Evolutionary conservation across 1,140 invertebrate species (phyloP).

Genomic region (Tigriopus japonicus): DNA sequence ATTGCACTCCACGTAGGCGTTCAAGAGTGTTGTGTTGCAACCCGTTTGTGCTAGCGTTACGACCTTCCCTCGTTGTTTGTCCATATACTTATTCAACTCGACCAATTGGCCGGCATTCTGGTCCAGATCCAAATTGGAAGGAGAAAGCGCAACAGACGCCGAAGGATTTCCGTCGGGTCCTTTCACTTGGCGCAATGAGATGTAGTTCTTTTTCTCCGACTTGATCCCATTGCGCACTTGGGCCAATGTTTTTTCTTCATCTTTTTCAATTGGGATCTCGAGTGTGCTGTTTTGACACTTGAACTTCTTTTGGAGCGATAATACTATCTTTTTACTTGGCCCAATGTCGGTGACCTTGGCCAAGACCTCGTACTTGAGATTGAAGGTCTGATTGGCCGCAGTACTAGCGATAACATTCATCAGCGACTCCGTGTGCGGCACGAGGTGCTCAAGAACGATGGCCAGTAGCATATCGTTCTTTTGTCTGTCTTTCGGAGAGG

Average conservation of each 20-base stretch:
- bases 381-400: conserved; percentile 1
- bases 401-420: not conserved
- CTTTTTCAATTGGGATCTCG: not conserved
- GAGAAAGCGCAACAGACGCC: not conserved
- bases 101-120: not conserved
- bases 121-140: not conserved
- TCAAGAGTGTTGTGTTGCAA: conserved; percentile 4
- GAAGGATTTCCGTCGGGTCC: not conserved
- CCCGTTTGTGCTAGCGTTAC: not conserved
- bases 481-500: not conserved
- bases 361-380: conserved; percentile 3
- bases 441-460: conserved; percentile 8
- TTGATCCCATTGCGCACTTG: not conserved
- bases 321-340: not conserved
- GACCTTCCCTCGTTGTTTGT: not conserved
- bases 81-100: not conserved
- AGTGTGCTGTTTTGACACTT: not conserved
- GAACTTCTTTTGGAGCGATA: conserved; percentile 6
- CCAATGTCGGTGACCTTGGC: not conserved
- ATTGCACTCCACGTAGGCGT: not conserved
- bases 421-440: conserved; percentile 9
- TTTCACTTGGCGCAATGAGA: not conserved
- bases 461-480: conserved; percentile 3
- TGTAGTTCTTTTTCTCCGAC: not conserved
- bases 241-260: not conserved